Base-by-base conservation (phyloP, 1,140 invertebrate genomes). In the Pissodes strobi region DNA sequence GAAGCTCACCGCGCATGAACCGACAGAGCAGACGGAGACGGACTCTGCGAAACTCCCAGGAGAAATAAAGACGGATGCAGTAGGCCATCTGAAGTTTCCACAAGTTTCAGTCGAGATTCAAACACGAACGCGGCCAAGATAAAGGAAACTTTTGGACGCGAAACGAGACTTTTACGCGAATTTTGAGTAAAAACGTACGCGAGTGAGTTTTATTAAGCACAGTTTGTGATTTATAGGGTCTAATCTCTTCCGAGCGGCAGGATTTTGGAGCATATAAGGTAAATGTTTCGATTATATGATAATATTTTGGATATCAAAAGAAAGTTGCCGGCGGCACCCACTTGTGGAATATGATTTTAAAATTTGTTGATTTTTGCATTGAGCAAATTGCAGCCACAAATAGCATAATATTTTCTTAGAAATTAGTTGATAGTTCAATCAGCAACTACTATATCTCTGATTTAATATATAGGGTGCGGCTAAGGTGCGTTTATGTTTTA, bases 41-140 rank as follows among this genome's bases (percentile, higher is more conserved):
- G 3, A 38, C 52, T 55, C 18, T 13, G 30, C 0, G n/a, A 41
- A 41, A 4, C 12, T 12, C 9, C 19, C 10, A 22, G 10, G 38
- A 25, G 2, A 8, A 23, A 45, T 2, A 57, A 45, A 39, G 55
- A 57, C 15, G 23, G 22, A 8, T 13, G 4, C 22, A 9, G 3
- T 15, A 12, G 19, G 13, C 18, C 41, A 21, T 17, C 25, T 39
- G 38, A 57, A 23, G 39, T 12, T 22, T 21, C 55, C 41, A 43
- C 55, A 57, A 57, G 38, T 45, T 57, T 57, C 38, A 57, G 55
- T 57, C 22, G 55, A 39, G 37, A 45, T 45, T 57, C 38, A 57
- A 57, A 45, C 55, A 21, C 25, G 55, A 57, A 6, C 5, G 38
- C 39, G 22, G 55, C 30, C 25, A 37, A 52, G 21, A n/a, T n/a